Base-by-base conservation (phyloP, 1,140 invertebrate species). In the Achroia grisella region DNA sequence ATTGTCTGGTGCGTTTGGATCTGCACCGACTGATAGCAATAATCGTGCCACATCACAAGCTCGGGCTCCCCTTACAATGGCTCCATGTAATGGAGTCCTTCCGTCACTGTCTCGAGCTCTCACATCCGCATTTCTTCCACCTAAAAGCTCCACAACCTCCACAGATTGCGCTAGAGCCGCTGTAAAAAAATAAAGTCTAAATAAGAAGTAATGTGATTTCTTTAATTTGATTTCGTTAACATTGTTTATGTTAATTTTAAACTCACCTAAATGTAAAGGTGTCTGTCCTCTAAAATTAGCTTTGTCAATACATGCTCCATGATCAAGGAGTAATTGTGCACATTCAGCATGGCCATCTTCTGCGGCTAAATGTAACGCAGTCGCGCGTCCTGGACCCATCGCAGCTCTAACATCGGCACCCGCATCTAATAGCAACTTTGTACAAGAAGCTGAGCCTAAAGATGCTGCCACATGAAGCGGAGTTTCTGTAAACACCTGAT, bases 391-490 rank as follows among this genome's bases (percentile, higher is more conserved):
- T 8, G 84, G 63, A 0, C 93, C 93, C 33, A 91, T 87, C 45
- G 92, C 91, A 0, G 93, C 91, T 23, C 91, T 86, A 1, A 94
- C 92, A 58, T 94, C 93, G 2, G 94, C 94, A 11, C 93, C 93
- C 48, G 92, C 87, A 39, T 86, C 87, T 17, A 95, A 76, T 1
- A 95, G 77, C 11, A 95, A 62, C 62, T 90, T 89, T 3, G 93
- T 86, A 62, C 92, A 93, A 39, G 86, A 82, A 0, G 88, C 81
- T 17, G 90, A 90, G 8, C 94, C 94, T 27, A 93, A 77, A 34
- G 91, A 89, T 10, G 93, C 91, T 8, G 94, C 94, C 2, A 95
- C 90, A 53, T 96, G 94, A 3, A 97, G 71, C 0, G 94, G 93
- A 0, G 94, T 95, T 83, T 95, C 93, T 3, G 92, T 94, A 55